Conservation (phyloP, 2,797 vertebrate species). For the Triplophysa bombifrons region DNA sequence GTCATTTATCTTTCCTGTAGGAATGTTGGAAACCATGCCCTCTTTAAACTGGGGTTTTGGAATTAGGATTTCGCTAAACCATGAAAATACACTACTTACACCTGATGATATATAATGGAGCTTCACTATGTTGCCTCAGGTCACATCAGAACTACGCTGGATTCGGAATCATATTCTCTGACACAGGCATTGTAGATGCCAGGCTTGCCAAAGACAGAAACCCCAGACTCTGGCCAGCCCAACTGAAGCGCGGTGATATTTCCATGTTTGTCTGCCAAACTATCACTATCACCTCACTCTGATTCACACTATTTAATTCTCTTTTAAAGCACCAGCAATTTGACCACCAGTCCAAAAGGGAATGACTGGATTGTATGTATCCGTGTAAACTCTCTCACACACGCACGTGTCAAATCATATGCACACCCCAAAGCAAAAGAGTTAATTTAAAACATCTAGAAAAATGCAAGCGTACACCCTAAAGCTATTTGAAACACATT, state of each 20-base stretch:
- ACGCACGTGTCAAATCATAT: not conserved
- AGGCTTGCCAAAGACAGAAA: conserved; percentile 49
- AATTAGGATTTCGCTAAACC: conserved; percentile 20
- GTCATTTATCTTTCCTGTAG: not conserved
- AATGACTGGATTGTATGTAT: not conserved
- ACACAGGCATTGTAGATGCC: conserved; percentile 61
- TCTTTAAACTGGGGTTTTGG: not conserved
- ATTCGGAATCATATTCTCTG: conserved; percentile 69
- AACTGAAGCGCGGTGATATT: conserved; percentile 35
- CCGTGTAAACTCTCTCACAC: not conserved
- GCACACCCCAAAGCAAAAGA: conserved; percentile 20
- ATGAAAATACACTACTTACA: not conserved
- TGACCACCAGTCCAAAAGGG: too few relatives aligned
- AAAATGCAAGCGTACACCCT: conserved; percentile 25
- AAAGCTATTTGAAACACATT: conserved; percentile 29
- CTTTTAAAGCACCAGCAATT: not conserved
- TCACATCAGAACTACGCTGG: conserved; percentile 52
- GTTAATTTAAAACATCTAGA: conserved; percentile 17
- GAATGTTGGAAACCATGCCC: not conserved
- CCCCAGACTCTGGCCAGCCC: conserved; percentile 49
- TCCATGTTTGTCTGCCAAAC: conserved; percentile 42
- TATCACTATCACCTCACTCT: conserved; percentile 28
- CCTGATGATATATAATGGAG: conserved; percentile 53
- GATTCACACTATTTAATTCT: not conserved
- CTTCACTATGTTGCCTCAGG: conserved; percentile 48